These are phyloP conservation scores for Lobophora halterata DNA, from an alignment of 2,888 invertebrate genomes.

Conservation along the genomic window DNA sequence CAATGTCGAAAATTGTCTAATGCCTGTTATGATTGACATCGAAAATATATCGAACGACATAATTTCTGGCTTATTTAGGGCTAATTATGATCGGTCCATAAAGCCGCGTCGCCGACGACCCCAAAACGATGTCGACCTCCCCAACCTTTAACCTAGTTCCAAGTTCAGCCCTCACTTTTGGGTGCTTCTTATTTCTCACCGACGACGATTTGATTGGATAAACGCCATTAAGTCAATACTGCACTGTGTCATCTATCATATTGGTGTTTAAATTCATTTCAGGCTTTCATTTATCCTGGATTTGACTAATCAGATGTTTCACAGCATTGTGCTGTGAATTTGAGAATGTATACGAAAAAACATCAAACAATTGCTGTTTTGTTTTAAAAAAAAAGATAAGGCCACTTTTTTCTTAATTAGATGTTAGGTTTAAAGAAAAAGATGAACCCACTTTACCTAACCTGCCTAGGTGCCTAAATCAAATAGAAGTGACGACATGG, in stretches of 20 bases:
- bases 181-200: too few species aligned
- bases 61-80: conserved; percentile 55
- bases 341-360: too few species aligned
- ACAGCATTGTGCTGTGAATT: too few species aligned
- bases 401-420: too few species aligned
- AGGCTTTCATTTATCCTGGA: too few species aligned
- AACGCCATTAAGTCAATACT: conserved; percentile 24
- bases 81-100: conserved; percentile 57
- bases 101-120: conserved; percentile 61
- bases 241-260: not conserved
- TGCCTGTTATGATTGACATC: conserved; percentile 1
- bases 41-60: conserved; percentile 39
- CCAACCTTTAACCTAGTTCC: conserved; percentile 68
- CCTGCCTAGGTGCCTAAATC: not conserved
- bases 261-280: not conserved
- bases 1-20: too few species aligned
- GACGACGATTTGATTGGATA: conserved; percentile 60
- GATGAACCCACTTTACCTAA: too few species aligned
- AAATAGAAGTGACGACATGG: not conserved
- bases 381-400: too few species aligned
- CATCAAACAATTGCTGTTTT: too few species aligned
- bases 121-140: conserved; percentile 51
- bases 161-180: conserved; percentile 54
- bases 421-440: too few species aligned
- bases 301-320: too few species aligned